Evolutionary conservation across 2,888 invertebrate species (phyloP).

Genomic region (Tanypteryx hageni): DNA sequence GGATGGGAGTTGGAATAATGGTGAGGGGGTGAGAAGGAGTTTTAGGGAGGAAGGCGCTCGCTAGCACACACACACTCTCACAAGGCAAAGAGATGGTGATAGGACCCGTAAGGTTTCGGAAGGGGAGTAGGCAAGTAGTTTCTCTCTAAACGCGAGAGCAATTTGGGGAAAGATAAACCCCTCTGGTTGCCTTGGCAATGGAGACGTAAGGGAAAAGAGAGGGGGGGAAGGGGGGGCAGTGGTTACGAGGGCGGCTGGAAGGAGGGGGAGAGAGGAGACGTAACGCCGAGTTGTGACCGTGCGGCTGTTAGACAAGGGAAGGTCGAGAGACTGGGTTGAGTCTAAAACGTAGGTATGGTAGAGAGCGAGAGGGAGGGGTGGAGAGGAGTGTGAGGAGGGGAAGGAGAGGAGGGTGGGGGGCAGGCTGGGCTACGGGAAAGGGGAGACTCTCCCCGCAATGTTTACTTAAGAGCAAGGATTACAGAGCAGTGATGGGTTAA

Average conservation of each 20-base stretch:
- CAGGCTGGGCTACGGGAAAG: too few species aligned
- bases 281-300: too few species aligned
- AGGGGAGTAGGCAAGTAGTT: too few species aligned
- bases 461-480: conserved; percentile 55
- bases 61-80: neutral
- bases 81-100: too few species aligned
- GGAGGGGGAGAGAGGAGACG: neutral
- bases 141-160: neutral
- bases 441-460: conserved; percentile 33
- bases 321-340: neutral
- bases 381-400: neutral
- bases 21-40: neutral
- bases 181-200: neutral
- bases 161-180: neutral
- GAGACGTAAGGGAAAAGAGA: neutral
- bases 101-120: too few species aligned
- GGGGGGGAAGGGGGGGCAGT: neutral
- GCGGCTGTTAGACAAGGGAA: too few species aligned
- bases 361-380: too few species aligned
- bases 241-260: neutral
- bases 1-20: neutral
- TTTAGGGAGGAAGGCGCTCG: neutral
- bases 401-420: neutral
- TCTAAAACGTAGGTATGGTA: neutral
- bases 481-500: conserved; percentile 53